phyloP scores from a whole-genome alignment of 1,140 invertebrate species.

The Bicyclus anynana region DNA sequence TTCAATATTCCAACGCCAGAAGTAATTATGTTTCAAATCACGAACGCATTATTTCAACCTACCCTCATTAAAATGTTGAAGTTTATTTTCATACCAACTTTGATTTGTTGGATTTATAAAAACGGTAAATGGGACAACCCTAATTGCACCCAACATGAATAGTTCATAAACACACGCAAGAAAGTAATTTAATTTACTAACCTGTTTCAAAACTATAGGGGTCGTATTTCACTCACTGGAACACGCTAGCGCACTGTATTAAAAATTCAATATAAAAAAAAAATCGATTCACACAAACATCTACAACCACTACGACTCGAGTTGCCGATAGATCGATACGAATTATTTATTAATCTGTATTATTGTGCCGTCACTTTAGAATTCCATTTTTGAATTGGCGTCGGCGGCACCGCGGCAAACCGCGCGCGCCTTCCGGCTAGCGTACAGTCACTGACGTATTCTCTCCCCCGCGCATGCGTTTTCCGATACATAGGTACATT shows the following conservation, averaged over 20 bases:
- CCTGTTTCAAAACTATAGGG: constrained; percentile 49
- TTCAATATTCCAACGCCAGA: no score
- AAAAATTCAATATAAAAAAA: constrained; percentile 50
- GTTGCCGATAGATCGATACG: constrained; percentile 5
- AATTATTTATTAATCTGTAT: constrained; percentile 18
- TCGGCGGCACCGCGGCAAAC: constrained; percentile 36
- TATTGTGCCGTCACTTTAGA: constrained; percentile 25
- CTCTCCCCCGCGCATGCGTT: constrained; percentile 47
- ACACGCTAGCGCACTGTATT: constrained; percentile 39
- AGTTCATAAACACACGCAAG: constrained; percentile 50
- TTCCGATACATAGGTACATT: constrained; percentile 49
- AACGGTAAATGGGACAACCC: not conserved
- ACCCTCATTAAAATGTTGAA: no score
- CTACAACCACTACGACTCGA: constrained; percentile 2
- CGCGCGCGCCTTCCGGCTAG: constrained; percentile 44
- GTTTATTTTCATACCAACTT: no score
- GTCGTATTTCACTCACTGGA: constrained; percentile 29
- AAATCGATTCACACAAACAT: constrained; percentile 18
- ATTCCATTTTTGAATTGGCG: constrained; percentile 47
- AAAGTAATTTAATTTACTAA: constrained; percentile 64
- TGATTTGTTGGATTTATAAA: no score
- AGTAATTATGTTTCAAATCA: no score
- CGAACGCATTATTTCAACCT: no score
- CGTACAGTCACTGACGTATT: constrained; percentile 47
- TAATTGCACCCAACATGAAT: constrained; percentile 8